Evolutionary conservation across 2,888 invertebrate genomes (phyloP).

Genomic region (Watsonalla binaria): DNA sequence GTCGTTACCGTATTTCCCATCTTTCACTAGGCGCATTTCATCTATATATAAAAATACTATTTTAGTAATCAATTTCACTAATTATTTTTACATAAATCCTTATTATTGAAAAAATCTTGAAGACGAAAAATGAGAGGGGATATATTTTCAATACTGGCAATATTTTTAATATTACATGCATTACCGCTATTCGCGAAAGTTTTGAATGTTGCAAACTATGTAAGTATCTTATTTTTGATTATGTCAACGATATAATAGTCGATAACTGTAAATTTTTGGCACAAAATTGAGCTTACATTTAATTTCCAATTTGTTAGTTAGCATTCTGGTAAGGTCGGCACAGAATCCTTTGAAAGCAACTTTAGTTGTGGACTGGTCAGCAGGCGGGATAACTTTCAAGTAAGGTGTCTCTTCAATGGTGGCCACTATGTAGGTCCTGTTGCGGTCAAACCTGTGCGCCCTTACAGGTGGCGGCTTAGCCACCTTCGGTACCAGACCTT

Average conservation of each 20-base stretch:
- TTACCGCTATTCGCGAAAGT: too few relatives aligned
- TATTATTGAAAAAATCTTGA: neutral
- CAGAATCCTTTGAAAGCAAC: conserved; percentile 94
- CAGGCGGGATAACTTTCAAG: conserved; percentile 85
- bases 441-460: conserved; percentile 84
- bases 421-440: conserved; percentile 91
- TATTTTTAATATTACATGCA: too few relatives aligned
- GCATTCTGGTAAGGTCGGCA: conserved; percentile 90
- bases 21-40: conserved; percentile 90
- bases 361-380: conserved; percentile 81
- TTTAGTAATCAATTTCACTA: neutral
- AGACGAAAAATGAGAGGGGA: too few relatives aligned
- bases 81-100: neutral
- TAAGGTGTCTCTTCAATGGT: conserved; percentile 93
- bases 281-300: too few relatives aligned
- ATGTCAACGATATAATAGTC: too few relatives aligned
- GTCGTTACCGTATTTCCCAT: conserved; percentile 91
- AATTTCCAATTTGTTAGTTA: conserved; percentile 88
- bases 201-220: too few relatives aligned
- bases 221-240: too few relatives aligned
- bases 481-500: conserved; percentile 85
- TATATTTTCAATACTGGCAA: too few relatives aligned
- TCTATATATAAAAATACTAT: conserved; percentile 74
- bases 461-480: conserved; percentile 84
- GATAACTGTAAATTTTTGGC: too few relatives aligned